These are phyloP conservation scores for Theonella swinhoei DNA, from an alignment of 37 sponge, comb jelly and placozoan species.

Conservation along the genomic window DNA sequence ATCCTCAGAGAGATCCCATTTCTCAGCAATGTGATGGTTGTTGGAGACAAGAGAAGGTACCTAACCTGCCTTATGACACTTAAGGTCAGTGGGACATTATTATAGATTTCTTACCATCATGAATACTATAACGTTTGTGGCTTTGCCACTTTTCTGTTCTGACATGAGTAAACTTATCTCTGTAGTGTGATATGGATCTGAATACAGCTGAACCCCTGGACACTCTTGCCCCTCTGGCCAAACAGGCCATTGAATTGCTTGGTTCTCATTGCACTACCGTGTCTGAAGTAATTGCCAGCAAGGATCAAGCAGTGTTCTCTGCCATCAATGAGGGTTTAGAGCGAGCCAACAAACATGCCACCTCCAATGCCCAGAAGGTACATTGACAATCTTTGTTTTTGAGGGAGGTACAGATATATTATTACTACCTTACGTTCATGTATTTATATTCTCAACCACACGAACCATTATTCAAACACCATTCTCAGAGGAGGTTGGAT, in stretches of 20 bases:
- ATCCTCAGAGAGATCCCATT: constrained; percentile 80
- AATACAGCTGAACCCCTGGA: constrained; percentile 77
- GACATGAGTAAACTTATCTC: not conserved
- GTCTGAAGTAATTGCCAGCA: constrained; percentile 72
- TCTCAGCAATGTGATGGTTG: constrained; percentile 85
- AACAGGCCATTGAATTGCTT: constrained; percentile 12
- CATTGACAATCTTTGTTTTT: not conserved
- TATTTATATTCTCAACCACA: no score
- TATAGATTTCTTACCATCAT: not conserved
- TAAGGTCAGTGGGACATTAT: constrained; percentile 53
- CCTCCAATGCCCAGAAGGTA: constrained; percentile 87
- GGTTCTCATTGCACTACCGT: constrained; percentile 67
- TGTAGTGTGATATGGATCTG: constrained; percentile 78
- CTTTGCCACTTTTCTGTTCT: not conserved
- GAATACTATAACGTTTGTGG: not conserved
- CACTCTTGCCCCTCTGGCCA: constrained; percentile 49
- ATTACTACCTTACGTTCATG: no score
- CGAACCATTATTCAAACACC: no score
- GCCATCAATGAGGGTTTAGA: constrained; percentile 82
- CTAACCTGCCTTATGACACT: constrained; percentile 78
- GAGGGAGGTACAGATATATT: no score
- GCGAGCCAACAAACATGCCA: constrained; percentile 60
- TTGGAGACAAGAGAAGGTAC: constrained; percentile 84
- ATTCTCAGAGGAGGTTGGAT: no score
- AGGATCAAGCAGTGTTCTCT: constrained; percentile 62